A percentile compares a stretch with the other conserved stretches of the same genome.
phyloP scores from a whole-genome alignment of 2,888 invertebrate species.

The Synanthedon vespiformis region DNA sequence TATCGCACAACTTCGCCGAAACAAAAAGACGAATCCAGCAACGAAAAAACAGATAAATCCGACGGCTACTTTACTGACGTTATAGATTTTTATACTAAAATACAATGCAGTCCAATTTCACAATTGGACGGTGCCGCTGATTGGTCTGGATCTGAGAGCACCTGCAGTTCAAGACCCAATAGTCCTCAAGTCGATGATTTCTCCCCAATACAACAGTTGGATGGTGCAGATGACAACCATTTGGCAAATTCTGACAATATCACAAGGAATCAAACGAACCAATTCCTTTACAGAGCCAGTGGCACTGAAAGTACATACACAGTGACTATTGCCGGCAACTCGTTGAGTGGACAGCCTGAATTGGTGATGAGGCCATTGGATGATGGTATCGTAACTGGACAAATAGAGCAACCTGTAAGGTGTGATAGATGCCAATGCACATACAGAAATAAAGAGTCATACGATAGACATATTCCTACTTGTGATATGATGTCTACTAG shows the following conservation, averaged over 20 bases:
- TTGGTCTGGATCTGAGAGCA: slow-evolving; percentile 71
- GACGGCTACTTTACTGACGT: slow-evolving; percentile 61
- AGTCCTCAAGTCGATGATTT: slow-evolving; percentile 56
- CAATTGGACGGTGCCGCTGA: slow-evolving; percentile 79
- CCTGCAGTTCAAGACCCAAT: slow-evolving; percentile 54
- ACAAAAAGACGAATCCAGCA: slow-evolving; percentile 41
- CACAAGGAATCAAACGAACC: slow-evolving; percentile 44
- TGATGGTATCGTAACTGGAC: slow-evolving; percentile 46
- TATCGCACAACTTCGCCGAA: slow-evolving; percentile 50
- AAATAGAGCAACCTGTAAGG: slow-evolving; percentile 80
- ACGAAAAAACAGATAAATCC: slow-evolving; percentile 46
- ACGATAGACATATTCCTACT: slow-evolving; percentile 80
- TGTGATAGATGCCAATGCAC: slow-evolving; percentile 91
- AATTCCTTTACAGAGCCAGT: slow-evolving; percentile 59
- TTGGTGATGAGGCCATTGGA: slow-evolving; percentile 57
- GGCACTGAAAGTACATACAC: slow-evolving; percentile 61
- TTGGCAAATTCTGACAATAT: slow-evolving; percentile 34
- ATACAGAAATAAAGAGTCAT: slow-evolving; percentile 85
- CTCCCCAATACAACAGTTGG: slow-evolving; percentile 73
- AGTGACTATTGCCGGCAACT: slow-evolving; percentile 63
- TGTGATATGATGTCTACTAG: slow-evolving; percentile 85
- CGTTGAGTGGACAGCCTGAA: slow-evolving; percentile 61
- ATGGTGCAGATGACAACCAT: slow-evolving; percentile 76
- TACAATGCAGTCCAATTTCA: slow-evolving; percentile 71
- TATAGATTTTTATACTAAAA: slow-evolving; percentile 66